A percentile compares a stretch with the other conserved stretches of the same genome.
These are phyloP conservation scores for Macrobrachium nipponense DNA, from an alignment of 1,140 invertebrate species.

Conservation along the genomic window DNA sequence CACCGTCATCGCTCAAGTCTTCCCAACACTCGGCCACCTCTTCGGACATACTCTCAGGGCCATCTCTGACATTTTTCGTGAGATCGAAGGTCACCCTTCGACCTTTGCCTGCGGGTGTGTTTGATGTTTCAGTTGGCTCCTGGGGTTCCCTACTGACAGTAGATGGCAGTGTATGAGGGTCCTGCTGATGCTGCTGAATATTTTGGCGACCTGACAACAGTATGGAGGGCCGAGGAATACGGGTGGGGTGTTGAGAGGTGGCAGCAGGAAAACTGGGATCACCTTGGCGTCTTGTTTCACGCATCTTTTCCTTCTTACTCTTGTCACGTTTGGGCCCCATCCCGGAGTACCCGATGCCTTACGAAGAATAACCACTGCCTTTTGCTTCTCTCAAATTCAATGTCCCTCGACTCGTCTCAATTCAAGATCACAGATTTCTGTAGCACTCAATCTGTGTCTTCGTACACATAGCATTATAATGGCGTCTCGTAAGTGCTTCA, in stretches of 20 bases:
- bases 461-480: too few species aligned
- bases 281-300: conserved; percentile 39
- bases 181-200: neutral
- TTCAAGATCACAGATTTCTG: too few species aligned
- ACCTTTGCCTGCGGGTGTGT: conserved; percentile 16
- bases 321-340: neutral
- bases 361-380: neutral
- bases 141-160: neutral
- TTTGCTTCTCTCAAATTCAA: too few species aligned
- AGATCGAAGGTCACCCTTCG: conserved; percentile 44
- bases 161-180: neutral
- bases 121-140: neutral
- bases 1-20: conserved; percentile 41
- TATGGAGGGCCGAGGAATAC: conserved; percentile 6
- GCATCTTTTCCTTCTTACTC: conserved; percentile 33
- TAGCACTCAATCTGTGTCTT: too few species aligned
- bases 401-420: too few species aligned
- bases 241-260: neutral
- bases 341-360: neutral
- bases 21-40: conserved; percentile 49
- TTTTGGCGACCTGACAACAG: neutral
- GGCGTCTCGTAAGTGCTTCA: too few species aligned
- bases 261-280: conserved; percentile 32
- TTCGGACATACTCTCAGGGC: neutral
- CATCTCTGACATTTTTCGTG: conserved; percentile 10